A percentile compares a stretch with the other conserved stretches of the same genome.
Conservation (phyloP, 1,140 invertebrate genomes). For the Frieseomelitta varia region DNA sequence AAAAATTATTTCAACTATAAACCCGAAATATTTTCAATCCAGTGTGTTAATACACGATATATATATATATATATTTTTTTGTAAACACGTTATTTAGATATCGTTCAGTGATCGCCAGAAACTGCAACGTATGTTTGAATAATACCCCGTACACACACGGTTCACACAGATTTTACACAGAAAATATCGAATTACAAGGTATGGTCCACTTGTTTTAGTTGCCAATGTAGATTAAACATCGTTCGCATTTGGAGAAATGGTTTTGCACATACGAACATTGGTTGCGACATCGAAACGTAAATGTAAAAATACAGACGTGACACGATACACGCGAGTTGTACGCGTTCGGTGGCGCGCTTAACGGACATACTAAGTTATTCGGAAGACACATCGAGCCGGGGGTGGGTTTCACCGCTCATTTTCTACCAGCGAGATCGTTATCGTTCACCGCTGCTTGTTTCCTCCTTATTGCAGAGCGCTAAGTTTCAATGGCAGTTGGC, state of each 20-base stretch:
- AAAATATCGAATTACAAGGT: background rate
- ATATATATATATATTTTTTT: too few species aligned
- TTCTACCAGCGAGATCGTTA: constrained; percentile 6
- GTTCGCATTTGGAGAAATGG: background rate
- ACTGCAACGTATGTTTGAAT: background rate
- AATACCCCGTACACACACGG: background rate
- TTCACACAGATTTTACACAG: background rate
- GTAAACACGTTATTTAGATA: background rate
- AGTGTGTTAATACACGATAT: background rate
- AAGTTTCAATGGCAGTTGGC: constrained; percentile 26
- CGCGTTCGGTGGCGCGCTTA: background rate
- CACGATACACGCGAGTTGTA: background rate
- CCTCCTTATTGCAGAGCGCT: background rate
- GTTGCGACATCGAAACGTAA: background rate
- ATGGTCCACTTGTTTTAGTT: too few species aligned
- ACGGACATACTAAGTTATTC: background rate
- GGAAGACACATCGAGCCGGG: background rate
- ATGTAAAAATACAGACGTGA: background rate
- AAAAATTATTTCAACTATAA: background rate
- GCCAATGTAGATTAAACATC: background rate
- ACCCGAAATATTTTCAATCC: background rate
- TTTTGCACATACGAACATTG: background rate
- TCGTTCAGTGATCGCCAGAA: background rate
- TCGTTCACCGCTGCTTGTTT: background rate
- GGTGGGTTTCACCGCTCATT: background rate